phyloP scores from a whole-genome alignment of 1,140 invertebrate species.

The Wasmannia auropunctata region DNA sequence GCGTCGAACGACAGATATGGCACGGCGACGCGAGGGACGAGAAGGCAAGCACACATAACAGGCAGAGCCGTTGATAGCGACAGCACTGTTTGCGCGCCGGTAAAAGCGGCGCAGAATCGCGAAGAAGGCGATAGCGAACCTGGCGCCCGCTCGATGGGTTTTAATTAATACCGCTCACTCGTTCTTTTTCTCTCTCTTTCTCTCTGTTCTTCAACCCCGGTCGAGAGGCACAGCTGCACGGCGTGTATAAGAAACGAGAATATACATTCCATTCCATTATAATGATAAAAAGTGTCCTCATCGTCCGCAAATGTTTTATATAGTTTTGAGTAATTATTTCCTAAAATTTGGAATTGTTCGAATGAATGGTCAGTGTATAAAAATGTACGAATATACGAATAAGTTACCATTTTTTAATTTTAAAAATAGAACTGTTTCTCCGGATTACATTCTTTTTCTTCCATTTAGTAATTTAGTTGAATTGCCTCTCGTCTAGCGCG shows the following conservation, averaged over 20 bases:
- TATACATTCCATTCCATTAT: background rate
- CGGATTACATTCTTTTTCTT: background rate
- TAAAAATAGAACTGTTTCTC: background rate
- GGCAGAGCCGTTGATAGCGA: conserved; percentile 24
- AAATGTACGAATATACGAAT: background rate
- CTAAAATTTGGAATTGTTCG: background rate
- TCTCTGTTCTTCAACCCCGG: background rate
- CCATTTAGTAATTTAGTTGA: background rate
- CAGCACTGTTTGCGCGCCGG: conserved; percentile 12
- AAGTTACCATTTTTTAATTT: background rate
- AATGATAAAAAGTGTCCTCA: background rate
- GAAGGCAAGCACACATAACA: conserved; percentile 23
- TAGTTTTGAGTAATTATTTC: background rate
- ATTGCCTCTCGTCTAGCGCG: background rate
- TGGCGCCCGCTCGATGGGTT: background rate
- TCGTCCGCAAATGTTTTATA: background rate
- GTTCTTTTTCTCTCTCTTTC: too few relatives aligned
- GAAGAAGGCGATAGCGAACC: background rate
- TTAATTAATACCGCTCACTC: conserved; percentile 32
- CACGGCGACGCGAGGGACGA: background rate
- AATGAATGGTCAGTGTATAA: background rate
- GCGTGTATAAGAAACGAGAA: background rate
- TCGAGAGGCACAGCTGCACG: background rate
- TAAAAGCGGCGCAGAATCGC: conserved; percentile 25
- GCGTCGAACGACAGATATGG: conserved; percentile 26